Percentiles rank a stretch among this genome's conserved stretches.
Conservation (phyloP, 2,888 invertebrate genomes). For the Julus scanicus region DNA sequence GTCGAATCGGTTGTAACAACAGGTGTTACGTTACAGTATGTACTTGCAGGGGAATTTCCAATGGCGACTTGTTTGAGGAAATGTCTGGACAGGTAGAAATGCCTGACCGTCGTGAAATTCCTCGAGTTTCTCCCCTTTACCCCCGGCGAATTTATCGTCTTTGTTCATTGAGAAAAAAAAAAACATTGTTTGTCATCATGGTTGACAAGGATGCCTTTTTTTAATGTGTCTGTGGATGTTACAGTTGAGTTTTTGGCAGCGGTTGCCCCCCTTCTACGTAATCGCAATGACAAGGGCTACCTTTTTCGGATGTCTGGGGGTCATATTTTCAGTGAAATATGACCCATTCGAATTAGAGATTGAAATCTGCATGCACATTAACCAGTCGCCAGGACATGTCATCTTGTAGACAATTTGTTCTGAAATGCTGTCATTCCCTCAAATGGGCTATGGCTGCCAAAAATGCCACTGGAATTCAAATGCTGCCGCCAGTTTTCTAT, state of each 20-base stretch:
- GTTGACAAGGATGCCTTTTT: not conserved
- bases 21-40: slow-evolving; percentile 35
- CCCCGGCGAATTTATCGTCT: not conserved
- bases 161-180: slow-evolving; percentile 28
- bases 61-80: not conserved
- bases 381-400: not conserved
- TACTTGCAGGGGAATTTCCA: not conserved
- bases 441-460: slow-evolving; percentile 11
- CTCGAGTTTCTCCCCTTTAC: not conserved
- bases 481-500: slow-evolving; percentile 3
- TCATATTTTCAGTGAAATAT: not conserved
- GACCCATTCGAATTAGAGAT: not conserved
- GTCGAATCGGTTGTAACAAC: not conserved
- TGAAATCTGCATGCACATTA: slow-evolving; percentile 3
- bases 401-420: not conserved
- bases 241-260: not conserved
- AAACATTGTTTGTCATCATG: slow-evolving; percentile 12
- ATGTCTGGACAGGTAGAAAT: not conserved
- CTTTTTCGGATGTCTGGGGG: slow-evolving; percentile 1
- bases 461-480: slow-evolving; percentile 39
- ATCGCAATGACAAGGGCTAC: not conserved
- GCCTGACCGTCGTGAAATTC: slow-evolving; percentile 34
- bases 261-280: not conserved
- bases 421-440: not conserved
- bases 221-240: not conserved